Base-by-base conservation (phyloP, 2,888 invertebrate genomes). In the Zaprionus bogoriensis region DNA sequence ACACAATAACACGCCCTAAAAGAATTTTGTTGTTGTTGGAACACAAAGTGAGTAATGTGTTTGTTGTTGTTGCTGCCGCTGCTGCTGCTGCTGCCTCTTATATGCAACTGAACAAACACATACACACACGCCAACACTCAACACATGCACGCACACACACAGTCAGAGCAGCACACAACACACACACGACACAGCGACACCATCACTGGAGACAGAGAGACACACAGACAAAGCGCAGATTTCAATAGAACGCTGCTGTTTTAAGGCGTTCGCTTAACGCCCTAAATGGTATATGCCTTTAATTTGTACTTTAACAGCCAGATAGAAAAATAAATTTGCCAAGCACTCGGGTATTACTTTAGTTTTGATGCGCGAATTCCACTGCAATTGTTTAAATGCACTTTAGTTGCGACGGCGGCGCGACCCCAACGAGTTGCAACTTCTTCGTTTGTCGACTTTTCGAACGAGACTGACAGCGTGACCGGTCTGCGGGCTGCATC, bases 211-310 rank as follows among this genome's bases (percentile, higher is more conserved):
- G 38, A n/a, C n/a, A n/a, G n/a, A n/a, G n/a, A n/a, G n/a, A n/a
- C n/a, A n/a, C 50, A 81, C 74, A 75, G 79, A 82, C 86, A 85
- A 78, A 85, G 86, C 65, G 74, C 72, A 60, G 76, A 75, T 82
- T 84, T 82, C 48, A 66, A 76, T 66, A 73, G 80, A 76, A 78
- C 62, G 28, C 84, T 78, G 65, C 81, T 80, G 41, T 41, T 17
- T 36, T 36, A 28, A 68, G 60, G 67, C 76, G 79, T 69, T 41
- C 48, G 47, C 61, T 78, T 73, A 66, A 52, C 10, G 25, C 36
- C 32, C 46, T 60, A n/a, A n/a, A n/a, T n/a, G n/a, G n/a, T n/a
- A n/a, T n/a, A n/a, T 23, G n/a, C 27, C 14, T 28, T 48, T 14
- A 36, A 14, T 14, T 17, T 36, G 3, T 32, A 17, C 9, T 36